Base-by-base conservation (phyloP, 2,888 invertebrate genomes). In the Dicyrtomina minuta region DNA sequence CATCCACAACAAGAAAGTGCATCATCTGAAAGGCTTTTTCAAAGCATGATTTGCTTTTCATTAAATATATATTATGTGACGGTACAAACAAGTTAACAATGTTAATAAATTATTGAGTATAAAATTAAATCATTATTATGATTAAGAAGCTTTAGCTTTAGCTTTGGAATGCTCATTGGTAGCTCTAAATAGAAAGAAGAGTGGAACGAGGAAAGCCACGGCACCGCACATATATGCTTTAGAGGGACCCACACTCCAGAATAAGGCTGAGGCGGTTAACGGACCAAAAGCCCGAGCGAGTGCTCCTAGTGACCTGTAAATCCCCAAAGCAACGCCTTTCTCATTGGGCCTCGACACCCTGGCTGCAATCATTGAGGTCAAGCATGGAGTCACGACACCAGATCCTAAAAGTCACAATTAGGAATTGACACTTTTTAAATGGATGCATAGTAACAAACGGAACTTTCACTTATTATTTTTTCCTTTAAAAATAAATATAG, bases 211-310 rank as follows among this genome's bases (percentile, higher is more conserved):
- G 71, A 96, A 85, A 61, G 88, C 83, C 43, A 89, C 77, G 24
- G 92, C 91, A 17, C 96, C 96, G 41, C 88, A 83, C 4, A 89
- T 84, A 81, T 97, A 97, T 0, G 95, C 94, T 17, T 87, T 81
- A 67, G 86, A 86, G 4, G 96, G 90, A 8, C 96, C 96, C 66
- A 91, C 86, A 80, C 90, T 89, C 97, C 97, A 97, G 84, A 94
- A 97, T 27, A 90, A 91, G 91, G 82, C 68, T 65, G 94, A 92
- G 26, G 95, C 92, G 15, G 93, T 82, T 66, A 96, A 84, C 0
- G 98, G 98, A 0, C 98, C 98, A 41, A 93, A 82, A 24, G 96
- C 95, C 76, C 98, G 85, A 0, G 97, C 96, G 53, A 99, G 84
- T 1, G 97, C 93, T 17, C 98, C 98, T 44, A 98, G 84, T 1